Base-by-base conservation (phyloP, 2,113 vertebrate genomes). In the Quiscalus mexicanus region DNA sequence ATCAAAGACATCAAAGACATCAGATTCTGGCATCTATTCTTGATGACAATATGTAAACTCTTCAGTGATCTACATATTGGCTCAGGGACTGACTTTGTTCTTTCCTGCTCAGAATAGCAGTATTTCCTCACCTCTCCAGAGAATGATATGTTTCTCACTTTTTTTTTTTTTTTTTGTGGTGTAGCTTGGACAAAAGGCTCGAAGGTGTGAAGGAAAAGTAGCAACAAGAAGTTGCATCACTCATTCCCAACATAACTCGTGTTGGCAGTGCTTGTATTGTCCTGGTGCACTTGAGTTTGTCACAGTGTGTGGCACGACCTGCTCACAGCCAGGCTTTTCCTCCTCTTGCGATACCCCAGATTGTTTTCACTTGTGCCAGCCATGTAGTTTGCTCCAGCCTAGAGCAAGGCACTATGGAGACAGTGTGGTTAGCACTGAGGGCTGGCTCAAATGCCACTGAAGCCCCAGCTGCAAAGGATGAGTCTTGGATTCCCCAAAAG, bases 61-160 rank as follows among this genome's bases (percentile, higher is more conserved):
- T 60, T 86, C 49, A 56, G 49, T 35, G 83, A 81, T 94, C 92
- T 89, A 60, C 92, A 62, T 82, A 37, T 58, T 92, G 92, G 68
- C 90, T 94, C 4, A 0, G 58, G 42, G 56, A 64, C 68, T 75
- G 83, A 84, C 93, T 96, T 97, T 90, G 73, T 89, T 89, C 96
- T 81, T 96, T 75, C 59, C 47, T 58, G 83, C 88, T 93, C 76
- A 90, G 90, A 93, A 94, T 78, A 94, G 90, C 76, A 88, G 71
- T 64, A 86, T 78, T 86, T 93, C 95, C 93, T 94, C 94, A 95
- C 86, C 77, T 60, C 56, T 93, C 84, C 56, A 60, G 79, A 27
- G 55, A 89, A 74, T 44, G 87, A 82, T 84, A 94, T 23, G 23
- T 90, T 96, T 96, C 78, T 88, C 89, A 76, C 84, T 45, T 93